phyloP scores from a whole-genome alignment of 1,140 invertebrate species.

The Heterodera schachtii region DNA sequence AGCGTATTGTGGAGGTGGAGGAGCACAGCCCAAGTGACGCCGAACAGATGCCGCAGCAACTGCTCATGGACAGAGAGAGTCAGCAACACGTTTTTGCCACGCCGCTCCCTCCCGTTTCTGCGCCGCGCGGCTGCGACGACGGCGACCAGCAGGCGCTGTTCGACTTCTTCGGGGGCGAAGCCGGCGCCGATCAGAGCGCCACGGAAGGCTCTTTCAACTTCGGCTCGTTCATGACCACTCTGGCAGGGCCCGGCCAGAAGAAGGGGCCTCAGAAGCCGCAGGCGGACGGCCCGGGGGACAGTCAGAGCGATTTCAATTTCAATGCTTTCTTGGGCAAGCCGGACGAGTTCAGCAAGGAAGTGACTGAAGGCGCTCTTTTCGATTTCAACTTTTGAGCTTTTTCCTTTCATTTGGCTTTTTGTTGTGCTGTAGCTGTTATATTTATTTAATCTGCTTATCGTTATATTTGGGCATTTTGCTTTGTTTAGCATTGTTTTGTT shows the following conservation, averaged over 20 bases:
- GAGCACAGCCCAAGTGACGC: neutral
- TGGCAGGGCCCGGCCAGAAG: neutral
- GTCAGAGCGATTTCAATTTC: neutral
- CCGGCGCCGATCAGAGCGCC: neutral
- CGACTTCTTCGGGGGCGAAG: neutral
- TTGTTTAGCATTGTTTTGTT: too few species aligned
- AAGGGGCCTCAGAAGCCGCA: neutral
- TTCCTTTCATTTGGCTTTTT: too few species aligned
- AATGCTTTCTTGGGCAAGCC: neutral
- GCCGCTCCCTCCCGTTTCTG: neutral
- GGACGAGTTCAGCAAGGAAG: neutral
- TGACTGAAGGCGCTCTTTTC: neutral
- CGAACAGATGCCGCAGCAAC: neutral
- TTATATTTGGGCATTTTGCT: too few species aligned
- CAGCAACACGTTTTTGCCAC: neutral
- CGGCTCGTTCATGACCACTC: neutral
- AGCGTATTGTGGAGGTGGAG: neutral
- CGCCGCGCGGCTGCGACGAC: neutral
- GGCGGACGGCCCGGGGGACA: neutral
- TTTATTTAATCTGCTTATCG: too few species aligned
- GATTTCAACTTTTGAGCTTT: neutral
- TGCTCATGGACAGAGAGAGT: neutral
- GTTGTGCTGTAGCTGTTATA: too few species aligned
- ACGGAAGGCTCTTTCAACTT: neutral
- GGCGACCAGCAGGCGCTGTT: neutral